Base-by-base conservation (phyloP, 1,140 invertebrate species). In the Mercenaria mercenaria region DNA sequence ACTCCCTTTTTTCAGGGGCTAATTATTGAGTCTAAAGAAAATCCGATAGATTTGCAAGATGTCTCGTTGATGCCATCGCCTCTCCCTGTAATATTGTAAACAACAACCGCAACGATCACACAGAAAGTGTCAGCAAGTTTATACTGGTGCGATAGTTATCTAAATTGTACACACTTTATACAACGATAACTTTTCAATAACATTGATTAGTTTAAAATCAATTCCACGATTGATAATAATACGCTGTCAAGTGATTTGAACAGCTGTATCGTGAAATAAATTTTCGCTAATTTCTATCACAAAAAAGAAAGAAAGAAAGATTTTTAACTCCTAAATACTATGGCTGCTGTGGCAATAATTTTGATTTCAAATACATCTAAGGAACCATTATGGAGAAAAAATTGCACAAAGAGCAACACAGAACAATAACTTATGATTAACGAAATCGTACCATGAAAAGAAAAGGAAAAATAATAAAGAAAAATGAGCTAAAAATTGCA, bases 101-200 rank as follows among this genome's bases (percentile, higher is more conserved):
- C 23, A 64, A 64, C 26, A 64, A 29, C 59, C 26, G 4, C 23
- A n/a, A 8, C 23, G 6, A n/a, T 29, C 59, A 64, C 59, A 26
- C 59, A 6, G 26, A 64, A 64, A 29, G 59, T 64, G 59, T 64
- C 59, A 64, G n/a, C n/a, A 29, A 64, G 59, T 64, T 64, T 64
- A 64, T 29, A 64, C 4, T 26, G n/a, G n/a, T 4, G 26, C 11
- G 26, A 64, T 64, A n/a, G 59, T 64, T 64, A 64, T 64, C 59
- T 64, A 64, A 64, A 64, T n/a, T 20, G 26, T 29, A 64, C 59
- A 64, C 59, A 64, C n/a, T 64, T 64, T 29, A 64, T 29, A 29
- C 59, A 64, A 6, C n/a, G 59, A 29, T 64, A n/a, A 64, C 59
- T n/a, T n/a, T n/a, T 64, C 59, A 29, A 64, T 64, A 64, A 64